Percentiles rank a stretch among this genome's conserved stretches.
Evolutionary conservation across 2,888 invertebrate species (phyloP).

Genomic region (Conops quadrifasciatus): DNA sequence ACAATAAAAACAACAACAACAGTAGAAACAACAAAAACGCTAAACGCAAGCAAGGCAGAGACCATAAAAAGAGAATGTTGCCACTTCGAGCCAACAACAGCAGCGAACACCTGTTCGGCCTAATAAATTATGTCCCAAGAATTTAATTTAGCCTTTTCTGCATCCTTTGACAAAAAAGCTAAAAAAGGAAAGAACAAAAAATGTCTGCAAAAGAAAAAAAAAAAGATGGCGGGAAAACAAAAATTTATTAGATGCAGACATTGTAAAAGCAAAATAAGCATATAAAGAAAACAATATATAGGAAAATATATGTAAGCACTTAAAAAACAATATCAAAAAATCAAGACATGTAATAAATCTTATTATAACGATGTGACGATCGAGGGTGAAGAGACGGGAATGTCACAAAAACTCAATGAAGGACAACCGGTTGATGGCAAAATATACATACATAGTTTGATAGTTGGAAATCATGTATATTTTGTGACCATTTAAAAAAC

Average conservation of each 20-base stretch:
- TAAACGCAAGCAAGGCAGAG: background rate
- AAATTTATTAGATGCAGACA: background rate
- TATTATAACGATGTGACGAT: conserved; percentile 1
- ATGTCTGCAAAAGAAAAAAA: background rate
- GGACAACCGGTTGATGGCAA: too few species aligned
- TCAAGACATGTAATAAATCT: too few species aligned
- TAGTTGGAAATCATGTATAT: too few species aligned
- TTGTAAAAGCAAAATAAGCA: too few species aligned
- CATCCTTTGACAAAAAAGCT: conserved; percentile 26
- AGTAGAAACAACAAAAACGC: background rate
- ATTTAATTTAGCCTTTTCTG: conserved; percentile 50
- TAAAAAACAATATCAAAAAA: too few species aligned
- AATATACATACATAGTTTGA: too few species aligned
- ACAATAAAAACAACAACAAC: background rate
- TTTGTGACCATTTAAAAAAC: too few species aligned
- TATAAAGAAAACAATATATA: too few species aligned
- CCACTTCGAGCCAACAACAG: conserved; percentile 17
- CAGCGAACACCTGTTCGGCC: conserved; percentile 55
- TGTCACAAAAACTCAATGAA: too few species aligned
- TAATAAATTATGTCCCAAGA: conserved; percentile 57
- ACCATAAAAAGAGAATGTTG: conserved; percentile 27
- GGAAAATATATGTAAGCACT: too few species aligned
- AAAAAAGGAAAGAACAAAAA: background rate
- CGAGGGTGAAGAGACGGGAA: too few species aligned
- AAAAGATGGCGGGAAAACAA: background rate